Evolutionary conservation across 2,888 invertebrate species (phyloP), one percentile per base, ranked within the genome.

Genomic region (Eurytoma californica): DNA sequence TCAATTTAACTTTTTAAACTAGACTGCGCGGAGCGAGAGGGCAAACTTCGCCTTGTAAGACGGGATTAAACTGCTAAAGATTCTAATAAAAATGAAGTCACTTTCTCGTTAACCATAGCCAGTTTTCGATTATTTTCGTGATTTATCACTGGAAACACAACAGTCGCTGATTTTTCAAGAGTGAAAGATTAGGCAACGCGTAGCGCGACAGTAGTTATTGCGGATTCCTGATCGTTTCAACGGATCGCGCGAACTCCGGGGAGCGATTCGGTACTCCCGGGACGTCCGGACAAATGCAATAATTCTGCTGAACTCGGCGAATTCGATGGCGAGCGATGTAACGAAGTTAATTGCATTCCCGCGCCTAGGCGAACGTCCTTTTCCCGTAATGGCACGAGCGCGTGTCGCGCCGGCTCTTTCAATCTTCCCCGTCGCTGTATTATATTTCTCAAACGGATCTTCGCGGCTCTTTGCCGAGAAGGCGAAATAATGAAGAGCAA

Each of bases 291-390:
- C 39, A 39, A 39, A 39, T 39, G 39, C 7, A 24, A 24, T 24
- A 18, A 66, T 66, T 66, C 30, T 55, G 49, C 30, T 51, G 66
- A 74, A 58, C 47, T 57, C 13, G 13, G 66, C 58, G 66, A 74
- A 74, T 58, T 58, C 74, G 66, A 74, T 74, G 74, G 67, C 53
- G 28, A 60, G 74, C 30, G 58, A 58, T 39, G 53, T 75, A 75
- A 68, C 75, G 55, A 76, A 76, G 67, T 75, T 75, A 61, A 67
- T 75, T 75, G 75, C 67, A 75, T 72, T 72, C 53, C 72, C 16
- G 39, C 53, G 53, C 30, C 3, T 16, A 60, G 51, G 61, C 63
- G 47, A 63, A 63, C 30, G 61, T 60, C 51, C 13, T 13, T 39
- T 63, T 20, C 14, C n/a, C 63, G 12, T 12, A 12, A n/a, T 39